Evolutionary conservation across 2,888 invertebrate genomes (phyloP), one percentile per base, ranked within the genome.

Genomic region (Dioctria rufipes): DNA sequence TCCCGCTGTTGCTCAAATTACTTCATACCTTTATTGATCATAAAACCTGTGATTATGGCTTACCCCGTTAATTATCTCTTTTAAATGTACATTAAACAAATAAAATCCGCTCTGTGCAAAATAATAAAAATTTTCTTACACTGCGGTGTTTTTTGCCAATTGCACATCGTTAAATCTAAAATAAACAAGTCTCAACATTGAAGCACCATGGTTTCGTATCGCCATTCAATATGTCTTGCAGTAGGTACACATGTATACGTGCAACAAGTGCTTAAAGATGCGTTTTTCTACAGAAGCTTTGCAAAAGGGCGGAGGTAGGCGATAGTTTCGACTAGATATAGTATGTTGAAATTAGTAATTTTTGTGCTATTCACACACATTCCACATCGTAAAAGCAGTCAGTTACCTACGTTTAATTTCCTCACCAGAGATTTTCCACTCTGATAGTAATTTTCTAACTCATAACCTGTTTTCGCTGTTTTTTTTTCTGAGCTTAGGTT

Each of bases 21-120:
- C 58, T 73, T 54, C 73, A 73, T 73, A 73, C 73, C 54, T 73
- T 73, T 73, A 73, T 73, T 73, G 73, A 58, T 42, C 73, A 73
- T 73, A 73, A 73, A 73, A 73, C 58, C 9, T 42, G 54, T 58
- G 54, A 73, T 60, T 73, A 58, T 42, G 60, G 39, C 58, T 51
- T 13, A 39, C 25, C 39, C 73, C 60, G 54, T 58, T 42, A 73
- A 73, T 73, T 73, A 73, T 60, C 73, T 73, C 58, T 42, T 73
- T 73, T 58, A 73, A 73, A 73, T 73, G 58, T 73, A 40, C 39
- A 73, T 73, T 73, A 73, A 58, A 58, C 58, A 73, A 73, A 73
- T 73, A 73, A 73, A 73, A 54, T 58, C n/a, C 58, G 58, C 58
- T 40, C 58, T 54, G 43, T 58, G 60, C 54, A 73, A 73, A 58